Conservation (phyloP, 2,888 invertebrate genomes). For the Ernsta delagoae region DNA sequence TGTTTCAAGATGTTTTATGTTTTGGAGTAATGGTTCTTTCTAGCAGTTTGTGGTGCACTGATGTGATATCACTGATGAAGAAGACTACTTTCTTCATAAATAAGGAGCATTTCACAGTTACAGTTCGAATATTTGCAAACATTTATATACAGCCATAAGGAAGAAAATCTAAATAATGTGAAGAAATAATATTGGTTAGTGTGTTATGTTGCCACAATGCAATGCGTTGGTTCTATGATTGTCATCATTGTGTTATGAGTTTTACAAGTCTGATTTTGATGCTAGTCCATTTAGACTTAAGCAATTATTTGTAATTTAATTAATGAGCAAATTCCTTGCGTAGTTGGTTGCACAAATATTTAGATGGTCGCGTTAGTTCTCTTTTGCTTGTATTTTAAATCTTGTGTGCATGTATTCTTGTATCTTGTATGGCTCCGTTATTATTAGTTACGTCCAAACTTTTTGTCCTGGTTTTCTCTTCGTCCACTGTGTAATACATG, state of each 20-base stretch:
- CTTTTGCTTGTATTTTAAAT: conserved; percentile 24
- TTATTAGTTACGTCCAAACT: conserved; percentile 19
- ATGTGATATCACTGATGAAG: no score
- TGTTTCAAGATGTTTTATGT: background rate
- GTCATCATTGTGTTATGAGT: conserved; percentile 43
- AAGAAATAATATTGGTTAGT: background rate
- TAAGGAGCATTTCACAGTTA: background rate
- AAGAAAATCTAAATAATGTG: background rate
- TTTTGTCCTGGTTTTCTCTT: conserved; percentile 51
- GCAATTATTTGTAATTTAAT: conserved; percentile 44
- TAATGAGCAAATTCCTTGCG: conserved; percentile 47
- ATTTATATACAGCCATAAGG: background rate
- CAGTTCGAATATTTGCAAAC: no score
- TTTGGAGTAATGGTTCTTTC: background rate
- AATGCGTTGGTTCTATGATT: background rate
- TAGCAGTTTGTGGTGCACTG: background rate
- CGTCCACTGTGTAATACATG: conserved; percentile 49
- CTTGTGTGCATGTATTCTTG: background rate
- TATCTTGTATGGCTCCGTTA: background rate
- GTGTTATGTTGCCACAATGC: conserved; percentile 3
- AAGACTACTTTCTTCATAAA: background rate
- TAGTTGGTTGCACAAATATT: conserved; percentile 57
- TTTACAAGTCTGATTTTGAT: conserved; percentile 66
- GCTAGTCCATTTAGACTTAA: conserved; percentile 62
- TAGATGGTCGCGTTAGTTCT: conserved; percentile 39